Evolutionary conservation across 2,888 invertebrate species (phyloP), one percentile per base, ranked within the genome.

Genomic region (Junonia oenone): DNA sequence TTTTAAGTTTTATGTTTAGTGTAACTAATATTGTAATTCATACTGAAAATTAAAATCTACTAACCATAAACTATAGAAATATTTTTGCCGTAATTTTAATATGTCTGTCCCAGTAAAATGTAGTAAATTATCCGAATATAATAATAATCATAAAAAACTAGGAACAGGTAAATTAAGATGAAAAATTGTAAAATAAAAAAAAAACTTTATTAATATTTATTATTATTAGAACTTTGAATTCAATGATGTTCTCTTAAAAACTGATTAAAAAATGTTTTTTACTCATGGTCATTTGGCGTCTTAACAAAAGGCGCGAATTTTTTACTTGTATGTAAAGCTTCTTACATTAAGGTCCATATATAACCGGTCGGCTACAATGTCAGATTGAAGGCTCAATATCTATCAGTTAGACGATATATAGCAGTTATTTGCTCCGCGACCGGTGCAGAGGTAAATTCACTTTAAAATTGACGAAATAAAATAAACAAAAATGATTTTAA

Each of bases 341-440:
- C 13, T 43, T 26, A 19, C 26, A 40, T 52, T 57, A 53, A 55
- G 47, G 55, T 51, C 51, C 49, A 45, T 37, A 31, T 45, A 58
- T 59, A 66, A 69, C 71, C 72, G 69, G 73, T 71, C 66, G 64
- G 58, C 56, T 62, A 64, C 67, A 68, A 68, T 66, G 67, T 62
- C 68, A 65, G 58, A 55, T 52, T 71, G 78, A 81, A 83, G 79
- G 82, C 65, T 71, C 71, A 66, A 69, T 68, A 77, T 65, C 76
- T 73, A 73, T 67, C 74, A 71, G 70, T 75, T 77, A 73, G 74
- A 76, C 69, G 71, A 80, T 82, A 83, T 81, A 84, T 75, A 77
- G 73, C 74, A 63, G 81, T 72, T 72, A 72, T 67, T 68, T 73
- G 62, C 62, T 59, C 45, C 63, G 63, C 68, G 63, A 59, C 62